Conservation (phyloP, 2,113 vertebrate species). For the Hemiscyllium ocellatum region DNA sequence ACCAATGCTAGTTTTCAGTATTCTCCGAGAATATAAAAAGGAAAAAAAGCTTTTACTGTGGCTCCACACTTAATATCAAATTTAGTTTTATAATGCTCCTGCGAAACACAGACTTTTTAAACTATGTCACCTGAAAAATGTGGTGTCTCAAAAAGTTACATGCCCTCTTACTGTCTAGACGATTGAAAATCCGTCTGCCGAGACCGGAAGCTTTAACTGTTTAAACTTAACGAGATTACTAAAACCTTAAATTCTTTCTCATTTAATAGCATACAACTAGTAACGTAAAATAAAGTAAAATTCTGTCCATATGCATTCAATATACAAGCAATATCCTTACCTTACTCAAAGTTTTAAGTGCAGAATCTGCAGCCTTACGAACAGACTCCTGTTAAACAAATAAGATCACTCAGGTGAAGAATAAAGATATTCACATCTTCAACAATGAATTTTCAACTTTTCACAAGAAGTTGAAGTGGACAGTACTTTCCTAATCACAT, state of each 20-base stretch:
- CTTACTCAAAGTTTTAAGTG: constrained; percentile 95
- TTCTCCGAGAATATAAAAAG: too few relatives aligned
- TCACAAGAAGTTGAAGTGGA: neutral
- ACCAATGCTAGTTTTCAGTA: too few relatives aligned
- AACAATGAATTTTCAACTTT: neutral
- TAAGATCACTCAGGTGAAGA: neutral
- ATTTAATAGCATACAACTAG: neutral
- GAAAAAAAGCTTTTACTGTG: too few relatives aligned
- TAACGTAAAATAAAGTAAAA: neutral
- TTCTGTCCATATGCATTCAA: neutral
- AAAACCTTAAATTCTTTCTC: neutral
- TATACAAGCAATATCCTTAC: constrained; percentile 51
- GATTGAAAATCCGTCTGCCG: neutral
- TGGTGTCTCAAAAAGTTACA: neutral
- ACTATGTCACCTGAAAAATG: too few relatives aligned
- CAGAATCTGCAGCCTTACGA: constrained; percentile 85
- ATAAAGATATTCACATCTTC: neutral
- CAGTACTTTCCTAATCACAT: neutral
- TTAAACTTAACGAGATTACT: neutral
- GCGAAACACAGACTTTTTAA: too few relatives aligned
- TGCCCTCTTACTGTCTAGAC: neutral
- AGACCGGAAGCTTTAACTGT: neutral
- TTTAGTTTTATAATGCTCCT: too few relatives aligned
- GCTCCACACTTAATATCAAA: too few relatives aligned
- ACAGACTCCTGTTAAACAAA: constrained; percentile 78